Base-by-base conservation (phyloP, 2,888 invertebrate genomes). In the Sphinx pinastri region DNA sequence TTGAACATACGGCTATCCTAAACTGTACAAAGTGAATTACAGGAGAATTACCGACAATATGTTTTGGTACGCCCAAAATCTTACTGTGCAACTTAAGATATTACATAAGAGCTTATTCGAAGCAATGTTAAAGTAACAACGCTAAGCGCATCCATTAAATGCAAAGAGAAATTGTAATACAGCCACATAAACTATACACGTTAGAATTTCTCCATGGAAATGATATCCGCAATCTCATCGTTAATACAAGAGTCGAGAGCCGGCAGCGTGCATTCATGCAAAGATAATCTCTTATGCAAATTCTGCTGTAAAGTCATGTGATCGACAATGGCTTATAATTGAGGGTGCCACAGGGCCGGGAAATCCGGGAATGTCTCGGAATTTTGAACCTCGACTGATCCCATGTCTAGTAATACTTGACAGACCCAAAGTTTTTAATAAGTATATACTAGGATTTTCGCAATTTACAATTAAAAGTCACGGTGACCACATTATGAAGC, bases 321-420 rank as follows among this genome's bases (percentile, higher is more conserved):
- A 38, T 57, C 67, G 58, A 69, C 45, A 69, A 69, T 54, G 55
- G 69, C 16, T 71, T 69, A 67, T 71, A 57, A 57, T 70, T 68
- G 70, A 38, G 38, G 38, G 38, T 38, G 38, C 38, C 38, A 38
- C 7, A 8, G 5, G 38, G 38, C 38, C 38, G 38, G 6, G 38
- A 38, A 38, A 8, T 38, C 38, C 8, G 38, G 38, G 38, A 38
- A 38, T 38, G 8, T 38, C 3, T 38, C 38, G 38, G 38, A 38
- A 38, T 38, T 7, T 38, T 38, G 38, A 1, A 38, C 38, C 38
- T 38, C 7, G 2, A 5, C 8, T 38, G 38, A 7, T 0, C 8
- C 1, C 8, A 8, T 38, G 38, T 38, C 2, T 38, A 5, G 38
- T 38, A 38, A 38, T 38, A 38, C 38, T 38, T 38, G 2, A 38